phyloP scores from a whole-genome alignment of 2,113 vertebrate species.

The Falco punctatus region DNA sequence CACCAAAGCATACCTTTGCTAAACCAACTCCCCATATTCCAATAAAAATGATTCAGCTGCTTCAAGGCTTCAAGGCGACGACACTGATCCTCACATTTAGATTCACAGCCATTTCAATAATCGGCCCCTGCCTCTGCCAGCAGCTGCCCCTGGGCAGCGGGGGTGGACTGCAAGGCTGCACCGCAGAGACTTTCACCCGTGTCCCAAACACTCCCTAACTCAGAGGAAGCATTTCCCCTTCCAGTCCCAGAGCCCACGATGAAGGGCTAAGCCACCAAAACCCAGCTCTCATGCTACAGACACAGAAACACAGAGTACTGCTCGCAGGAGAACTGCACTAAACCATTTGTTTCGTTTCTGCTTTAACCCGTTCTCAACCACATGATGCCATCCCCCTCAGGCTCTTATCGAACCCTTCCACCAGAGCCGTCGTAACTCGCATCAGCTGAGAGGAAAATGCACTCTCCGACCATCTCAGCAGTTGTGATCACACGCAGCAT shows the following conservation, averaged over 20 bases:
- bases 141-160: neutral
- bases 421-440: neutral
- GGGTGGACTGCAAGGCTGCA: neutral
- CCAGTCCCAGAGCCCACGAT: neutral
- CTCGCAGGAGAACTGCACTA: neutral
- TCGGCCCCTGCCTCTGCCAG: neutral
- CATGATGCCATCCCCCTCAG: neutral
- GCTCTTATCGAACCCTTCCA: accelerated
- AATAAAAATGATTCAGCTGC: neutral
- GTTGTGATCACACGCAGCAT: accelerated
- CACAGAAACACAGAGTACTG: neutral
- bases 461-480: neutral
- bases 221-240: neutral
- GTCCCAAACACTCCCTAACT: neutral
- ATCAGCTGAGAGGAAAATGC: neutral
- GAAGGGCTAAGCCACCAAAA: accelerated
- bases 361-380: accelerated
- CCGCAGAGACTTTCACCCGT: neutral
- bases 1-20: accelerated
- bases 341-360: neutral
- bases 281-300: no score
- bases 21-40: neutral
- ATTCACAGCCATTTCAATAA: no score
- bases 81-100: no score
- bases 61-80: no score